phyloP scores from a whole-genome alignment of 2,888 invertebrate genomes.

The Ormyrus rosae region DNA sequence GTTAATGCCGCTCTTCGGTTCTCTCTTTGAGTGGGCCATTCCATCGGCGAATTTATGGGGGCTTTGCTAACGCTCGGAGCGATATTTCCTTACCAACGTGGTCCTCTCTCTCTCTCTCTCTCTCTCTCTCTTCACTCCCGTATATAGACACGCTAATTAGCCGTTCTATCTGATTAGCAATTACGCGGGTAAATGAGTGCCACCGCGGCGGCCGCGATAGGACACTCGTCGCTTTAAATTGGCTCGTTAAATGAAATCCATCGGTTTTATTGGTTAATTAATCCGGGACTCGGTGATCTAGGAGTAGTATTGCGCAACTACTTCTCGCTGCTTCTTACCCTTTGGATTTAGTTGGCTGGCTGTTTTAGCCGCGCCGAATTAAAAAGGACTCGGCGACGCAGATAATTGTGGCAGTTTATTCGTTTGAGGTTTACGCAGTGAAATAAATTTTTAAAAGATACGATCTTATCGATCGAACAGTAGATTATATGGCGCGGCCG shows the following conservation, averaged over 20 bases:
- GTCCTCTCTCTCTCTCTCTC: not conserved
- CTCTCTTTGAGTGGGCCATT: constrained; percentile 37
- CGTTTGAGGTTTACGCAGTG: too few species aligned
- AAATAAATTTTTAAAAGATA: too few species aligned
- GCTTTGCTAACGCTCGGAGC: constrained; percentile 14
- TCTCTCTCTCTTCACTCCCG: not conserved
- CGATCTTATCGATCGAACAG: too few species aligned
- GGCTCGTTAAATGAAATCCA: constrained; percentile 48
- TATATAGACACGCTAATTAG: constrained; percentile 37
- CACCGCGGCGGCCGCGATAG: not conserved
- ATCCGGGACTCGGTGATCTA: constrained; percentile 31
- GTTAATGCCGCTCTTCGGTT: constrained; percentile 23
- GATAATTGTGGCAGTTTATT: too few species aligned
- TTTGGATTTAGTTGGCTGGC: too few species aligned
- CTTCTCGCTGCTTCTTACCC: too few species aligned
- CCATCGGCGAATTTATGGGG: constrained; percentile 44
- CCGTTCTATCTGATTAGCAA: constrained; percentile 52
- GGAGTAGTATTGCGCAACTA: not conserved
- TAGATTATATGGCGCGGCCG: too few species aligned
- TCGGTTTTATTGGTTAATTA: constrained; percentile 52
- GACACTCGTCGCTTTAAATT: constrained; percentile 30
- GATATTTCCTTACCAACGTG: constrained; percentile 37
- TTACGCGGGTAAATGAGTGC: constrained; percentile 42
- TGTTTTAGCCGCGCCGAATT: too few species aligned
- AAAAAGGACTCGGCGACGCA: too few species aligned